Percentiles rank a stretch among this genome's conserved stretches.
Conservation (phyloP, 2,113 vertebrate genomes). For the Furnarius figulus region DNA sequence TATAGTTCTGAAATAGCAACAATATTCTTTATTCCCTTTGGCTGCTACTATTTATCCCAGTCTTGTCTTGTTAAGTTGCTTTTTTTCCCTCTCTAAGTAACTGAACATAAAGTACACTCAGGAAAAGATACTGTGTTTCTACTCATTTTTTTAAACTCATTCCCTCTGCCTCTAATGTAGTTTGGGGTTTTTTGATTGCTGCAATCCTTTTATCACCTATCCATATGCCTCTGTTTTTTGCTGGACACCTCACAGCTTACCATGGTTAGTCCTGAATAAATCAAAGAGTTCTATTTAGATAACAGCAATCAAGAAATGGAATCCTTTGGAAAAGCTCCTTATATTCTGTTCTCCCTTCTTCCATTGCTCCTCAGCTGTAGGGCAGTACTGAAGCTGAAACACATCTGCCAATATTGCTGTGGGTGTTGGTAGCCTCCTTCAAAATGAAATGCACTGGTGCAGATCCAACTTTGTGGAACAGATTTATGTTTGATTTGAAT, state of each 20-base stretch:
- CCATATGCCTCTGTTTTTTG: neutral
- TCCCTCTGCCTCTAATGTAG: neutral
- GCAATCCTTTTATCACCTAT: neutral
- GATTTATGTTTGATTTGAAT: neutral
- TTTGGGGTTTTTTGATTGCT: neutral
- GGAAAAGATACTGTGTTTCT: neutral
- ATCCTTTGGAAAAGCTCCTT: neutral
- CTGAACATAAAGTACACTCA: neutral
- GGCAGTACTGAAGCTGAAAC: neutral
- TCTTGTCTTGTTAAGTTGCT: neutral
- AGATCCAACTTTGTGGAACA: neutral
- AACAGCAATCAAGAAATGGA: neutral
- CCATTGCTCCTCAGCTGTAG: neutral
- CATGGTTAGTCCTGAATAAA: neutral
- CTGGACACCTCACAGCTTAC: neutral
- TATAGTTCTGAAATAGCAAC: neutral
- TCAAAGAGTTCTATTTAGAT: neutral
- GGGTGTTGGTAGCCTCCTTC: neutral
- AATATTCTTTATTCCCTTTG: neutral
- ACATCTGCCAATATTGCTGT: neutral
- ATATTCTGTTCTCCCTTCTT: neutral
- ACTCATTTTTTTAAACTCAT: neutral
- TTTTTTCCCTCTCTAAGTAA: neutral
- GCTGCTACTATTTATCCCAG: neutral
- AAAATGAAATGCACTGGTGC: neutral